These are phyloP conservation scores for Nannospalax galili DNA, from an alignment of 2,113 vertebrate species.

Conservation along the genomic window DNA sequence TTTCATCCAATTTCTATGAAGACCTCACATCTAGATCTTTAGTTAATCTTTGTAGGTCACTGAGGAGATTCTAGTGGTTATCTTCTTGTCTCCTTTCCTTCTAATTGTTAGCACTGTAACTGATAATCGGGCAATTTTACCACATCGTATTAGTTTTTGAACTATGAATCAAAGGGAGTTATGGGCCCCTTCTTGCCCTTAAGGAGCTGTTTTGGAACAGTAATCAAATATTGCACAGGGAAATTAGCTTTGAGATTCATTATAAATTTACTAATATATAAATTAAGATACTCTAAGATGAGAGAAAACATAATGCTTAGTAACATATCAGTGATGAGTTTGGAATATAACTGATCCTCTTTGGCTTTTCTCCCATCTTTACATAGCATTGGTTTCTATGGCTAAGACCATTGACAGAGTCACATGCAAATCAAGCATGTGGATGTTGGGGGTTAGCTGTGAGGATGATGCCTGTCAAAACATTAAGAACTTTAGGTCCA, in stretches of 20 bases:
- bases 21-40: neutral
- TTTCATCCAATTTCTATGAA: neutral
- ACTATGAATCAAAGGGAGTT: neutral
- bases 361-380: rapidly evolving
- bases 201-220: neutral
- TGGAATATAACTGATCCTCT: neutral
- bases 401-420: neutral
- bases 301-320: neutral
- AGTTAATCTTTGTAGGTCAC: neutral
- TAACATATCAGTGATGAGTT: neutral
- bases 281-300: neutral
- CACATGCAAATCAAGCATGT: neutral
- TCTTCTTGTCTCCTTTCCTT: neutral
- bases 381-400: rapidly evolving
- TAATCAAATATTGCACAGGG: neutral
- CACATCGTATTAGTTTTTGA: neutral
- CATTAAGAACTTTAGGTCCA: neutral
- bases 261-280: neutral
- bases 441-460: rapidly evolving
- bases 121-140: neutral
- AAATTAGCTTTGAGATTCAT: neutral
- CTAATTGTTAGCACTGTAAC: neutral
- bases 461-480: neutral
- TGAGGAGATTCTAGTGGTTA: neutral
- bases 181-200: neutral